phyloP scores from a whole-genome alignment of 1,140 invertebrate genomes.

The Orius insidiosus region DNA sequence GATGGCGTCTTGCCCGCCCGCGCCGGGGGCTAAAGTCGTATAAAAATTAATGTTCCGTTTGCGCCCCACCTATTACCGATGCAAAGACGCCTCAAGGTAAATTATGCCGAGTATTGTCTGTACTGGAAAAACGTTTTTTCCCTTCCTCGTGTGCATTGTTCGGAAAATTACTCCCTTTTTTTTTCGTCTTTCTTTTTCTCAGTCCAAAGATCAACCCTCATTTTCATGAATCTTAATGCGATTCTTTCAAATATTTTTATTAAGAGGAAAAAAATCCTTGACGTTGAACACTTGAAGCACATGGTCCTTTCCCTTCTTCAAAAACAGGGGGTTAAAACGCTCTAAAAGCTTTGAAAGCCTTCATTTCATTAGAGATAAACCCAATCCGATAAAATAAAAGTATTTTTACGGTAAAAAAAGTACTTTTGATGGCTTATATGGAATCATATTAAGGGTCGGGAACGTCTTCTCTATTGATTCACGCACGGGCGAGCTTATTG shows the following conservation, averaged over 20 bases:
- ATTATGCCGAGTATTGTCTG: slow-evolving; percentile 5
- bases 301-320: too few relatives aligned
- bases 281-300: too few relatives aligned
- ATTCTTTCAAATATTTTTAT: slow-evolving; percentile 1
- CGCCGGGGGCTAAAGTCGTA: slow-evolving; percentile 2
- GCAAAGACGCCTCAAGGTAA: slow-evolving; percentile 2
- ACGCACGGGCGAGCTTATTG: too few relatives aligned
- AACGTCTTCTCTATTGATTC: too few relatives aligned
- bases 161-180: slow-evolving; percentile 3
- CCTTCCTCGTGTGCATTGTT: slow-evolving; percentile 1
- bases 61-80: not conserved
- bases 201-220: not conserved
- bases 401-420: too few relatives aligned
- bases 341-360: too few relatives aligned
- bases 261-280: not conserved
- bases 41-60: slow-evolving; percentile 8
- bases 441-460: too few relatives aligned
- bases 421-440: too few relatives aligned
- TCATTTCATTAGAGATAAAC: too few relatives aligned
- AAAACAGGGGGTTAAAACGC: too few relatives aligned
- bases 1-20: not conserved
- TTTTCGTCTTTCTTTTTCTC: not conserved
- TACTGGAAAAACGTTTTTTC: slow-evolving; percentile 4
- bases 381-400: too few relatives aligned
- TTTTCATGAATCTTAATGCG: slow-evolving; percentile 8